Base-by-base conservation (phyloP, 2,797 vertebrate genomes). In the Cyprinella venusta region DNA sequence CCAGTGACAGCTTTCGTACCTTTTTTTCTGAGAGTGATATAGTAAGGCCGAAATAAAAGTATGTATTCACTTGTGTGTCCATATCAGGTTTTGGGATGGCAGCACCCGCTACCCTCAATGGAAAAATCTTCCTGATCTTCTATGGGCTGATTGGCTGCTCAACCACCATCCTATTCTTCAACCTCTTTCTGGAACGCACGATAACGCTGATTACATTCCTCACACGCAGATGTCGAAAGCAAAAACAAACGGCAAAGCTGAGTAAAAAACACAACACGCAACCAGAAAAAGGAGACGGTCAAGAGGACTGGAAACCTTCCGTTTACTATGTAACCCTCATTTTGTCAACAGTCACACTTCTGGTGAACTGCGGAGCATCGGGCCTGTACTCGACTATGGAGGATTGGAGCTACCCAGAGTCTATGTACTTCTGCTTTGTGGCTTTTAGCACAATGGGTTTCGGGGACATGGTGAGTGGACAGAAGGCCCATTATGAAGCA, bases 391-490 rank as follows among this genome's bases (percentile, higher is more conserved):
- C 91, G 1, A 83, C 75, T 48, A 90, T 91, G 87, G 93, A 94
- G 85, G 91, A 89, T 48, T 93, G 92, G 93, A 89, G 81, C 3
- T 94, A 90, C 84, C 56, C 81, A 16, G 92, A 93, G 74, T 93
- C 92, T 0, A 86, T 94, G 50, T 94, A 93, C 81, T 93, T 93
- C 80, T 94, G 92, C 86, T 94, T 93, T 15, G 91, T 94, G 83
- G 89, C 93, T 0, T 94, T 94, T 76, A 93, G 91, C 87, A 94
- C 90, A 0, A 91, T 93, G 36, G 93, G 92, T 30, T 94, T 94
- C 16, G 90, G 93, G 5, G 93, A 93, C 84, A 87, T 93, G 87
- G 93, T 94, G 18, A 94, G 92, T 8, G 80, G 90, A 64, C 93
- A 93, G 80, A 86, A 87, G 54, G 84, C 89, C 36, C 79, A 84